phyloP scores from a whole-genome alignment of 2,113 vertebrate genomes.

The Oxygymnocypris stewartii region DNA sequence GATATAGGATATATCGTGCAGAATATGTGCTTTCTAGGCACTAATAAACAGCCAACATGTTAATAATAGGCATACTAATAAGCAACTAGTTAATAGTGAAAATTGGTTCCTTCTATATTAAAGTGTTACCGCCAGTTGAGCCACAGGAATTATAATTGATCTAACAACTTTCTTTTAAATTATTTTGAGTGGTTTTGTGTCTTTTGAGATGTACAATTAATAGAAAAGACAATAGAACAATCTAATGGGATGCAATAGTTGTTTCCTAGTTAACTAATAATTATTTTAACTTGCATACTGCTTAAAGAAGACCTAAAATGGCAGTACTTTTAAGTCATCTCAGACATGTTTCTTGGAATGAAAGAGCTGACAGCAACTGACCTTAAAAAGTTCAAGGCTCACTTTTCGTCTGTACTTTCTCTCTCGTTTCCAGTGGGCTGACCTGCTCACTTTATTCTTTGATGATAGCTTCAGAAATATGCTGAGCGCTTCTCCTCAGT shows the following conservation, averaged over 20 bases:
- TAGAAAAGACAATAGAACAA: neutral
- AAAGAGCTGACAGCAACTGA: neutral
- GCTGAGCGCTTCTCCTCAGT: conserved; percentile 9
- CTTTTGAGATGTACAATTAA: neutral
- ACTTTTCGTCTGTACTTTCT: neutral
- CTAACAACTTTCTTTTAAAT: neutral
- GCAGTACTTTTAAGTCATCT: neutral
- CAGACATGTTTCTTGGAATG: neutral
- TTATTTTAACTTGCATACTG: neutral
- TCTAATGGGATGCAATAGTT: neutral
- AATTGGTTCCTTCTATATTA: too few species aligned
- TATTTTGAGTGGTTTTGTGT: neutral
- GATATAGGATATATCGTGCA: too few species aligned
- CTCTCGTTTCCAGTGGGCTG: neutral
- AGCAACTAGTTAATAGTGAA: too few species aligned
- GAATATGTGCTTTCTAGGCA: too few species aligned
- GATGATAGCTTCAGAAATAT: conserved; percentile 10
- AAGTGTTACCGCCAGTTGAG: neutral
- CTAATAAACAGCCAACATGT: too few species aligned
- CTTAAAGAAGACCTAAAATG: neutral
- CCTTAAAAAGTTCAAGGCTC: neutral
- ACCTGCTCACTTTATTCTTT: neutral
- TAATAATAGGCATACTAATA: too few species aligned
- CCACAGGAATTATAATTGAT: neutral
- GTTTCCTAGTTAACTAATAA: neutral